A percentile compares a stretch with the other conserved stretches of the same genome.
phyloP scores from a whole-genome alignment of 2,797 vertebrate species.

The Myotis vivesi region DNA sequence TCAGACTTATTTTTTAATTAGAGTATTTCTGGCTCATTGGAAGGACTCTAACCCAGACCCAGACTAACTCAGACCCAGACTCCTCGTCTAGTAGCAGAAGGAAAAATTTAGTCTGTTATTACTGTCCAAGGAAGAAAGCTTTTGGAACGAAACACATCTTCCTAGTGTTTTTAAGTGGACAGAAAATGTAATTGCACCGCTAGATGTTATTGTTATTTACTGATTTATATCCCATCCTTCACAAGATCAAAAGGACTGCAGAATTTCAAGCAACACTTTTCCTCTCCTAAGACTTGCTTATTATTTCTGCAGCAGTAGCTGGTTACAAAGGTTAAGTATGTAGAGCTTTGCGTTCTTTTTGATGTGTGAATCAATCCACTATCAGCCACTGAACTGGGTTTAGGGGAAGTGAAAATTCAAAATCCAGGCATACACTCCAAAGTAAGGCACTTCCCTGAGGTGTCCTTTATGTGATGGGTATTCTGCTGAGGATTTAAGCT shows the following conservation, averaged over 20 bases:
- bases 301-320: slow-evolving; percentile 57
- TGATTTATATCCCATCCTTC: slow-evolving; percentile 65
- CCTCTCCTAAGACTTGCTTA: slow-evolving; percentile 56
- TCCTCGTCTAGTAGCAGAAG: neutral
- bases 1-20: neutral
- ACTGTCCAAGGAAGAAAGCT: slow-evolving; percentile 50
- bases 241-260: slow-evolving; percentile 68
- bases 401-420: slow-evolving; percentile 59
- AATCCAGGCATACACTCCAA: slow-evolving; percentile 40
- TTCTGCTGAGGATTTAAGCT: slow-evolving; percentile 57
- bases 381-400: slow-evolving; percentile 42
- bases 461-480: slow-evolving; percentile 49
- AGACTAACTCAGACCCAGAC: neutral
- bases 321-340: slow-evolving; percentile 70
- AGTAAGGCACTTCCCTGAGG: slow-evolving; percentile 40
- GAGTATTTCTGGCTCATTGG: neutral
- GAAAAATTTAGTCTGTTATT: slow-evolving; percentile 44
- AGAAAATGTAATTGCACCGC: slow-evolving; percentile 65
- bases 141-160: slow-evolving; percentile 42
- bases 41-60: neutral
- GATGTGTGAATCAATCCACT: slow-evolving; percentile 70
- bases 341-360: slow-evolving; percentile 60
- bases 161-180: slow-evolving; percentile 56
- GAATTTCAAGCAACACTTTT: slow-evolving; percentile 57
- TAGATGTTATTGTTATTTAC: slow-evolving; percentile 74